Base-by-base conservation (phyloP, 2,888 invertebrate genomes). In the Brachyptera risi region DNA sequence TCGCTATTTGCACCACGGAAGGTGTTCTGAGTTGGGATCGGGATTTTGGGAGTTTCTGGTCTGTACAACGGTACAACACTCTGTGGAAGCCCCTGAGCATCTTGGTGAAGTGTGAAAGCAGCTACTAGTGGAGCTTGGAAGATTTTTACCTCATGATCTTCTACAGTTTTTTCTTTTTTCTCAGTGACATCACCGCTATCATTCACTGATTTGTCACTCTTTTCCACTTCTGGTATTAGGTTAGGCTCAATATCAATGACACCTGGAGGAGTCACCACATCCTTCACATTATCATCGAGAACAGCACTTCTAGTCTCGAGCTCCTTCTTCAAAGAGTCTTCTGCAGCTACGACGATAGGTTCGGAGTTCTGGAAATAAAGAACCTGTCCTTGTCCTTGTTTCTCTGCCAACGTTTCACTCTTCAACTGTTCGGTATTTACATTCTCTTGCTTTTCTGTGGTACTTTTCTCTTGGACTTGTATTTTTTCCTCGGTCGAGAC, bases 21-120 rank as follows among this genome's bases (percentile, higher is more conserved):
- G 66, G 65, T 51, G 59, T 66, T 61, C 66, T 44, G 58, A 65
- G 58, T 1, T 74, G 70, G 54, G 3, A 19, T 23, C 7, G 54
- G 2, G 71, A 74, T 56, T 74, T 59, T 1, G 73, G 72, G 61
- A 73, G 72, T 0, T 70, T 70, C 31, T 75, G 71, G 17, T 71
- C 72, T 19, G 69, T 68, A 90, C 80, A 69, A 58, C 0, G 91
- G 88, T 56, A 89, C 85, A 0, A 91, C 88, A 72, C 86, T 87
- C 68, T 88, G 87, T 0, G 92, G 89, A n/a, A 85, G 71, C 1
- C 92, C 92, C 26, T 80, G 80, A 66, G 85, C 86, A 70, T 92
- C 91, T 73, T 92, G 87, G 66, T 92, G 90, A 0, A 92, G 88
- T 0, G 92, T 92, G 69, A 92, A 92, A 0, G 92, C 92, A 1